Evolutionary conservation across 2,113 vertebrate species (phyloP), one percentile per base, ranked within the genome.

Genomic region (Callithrix jacchus): DNA sequence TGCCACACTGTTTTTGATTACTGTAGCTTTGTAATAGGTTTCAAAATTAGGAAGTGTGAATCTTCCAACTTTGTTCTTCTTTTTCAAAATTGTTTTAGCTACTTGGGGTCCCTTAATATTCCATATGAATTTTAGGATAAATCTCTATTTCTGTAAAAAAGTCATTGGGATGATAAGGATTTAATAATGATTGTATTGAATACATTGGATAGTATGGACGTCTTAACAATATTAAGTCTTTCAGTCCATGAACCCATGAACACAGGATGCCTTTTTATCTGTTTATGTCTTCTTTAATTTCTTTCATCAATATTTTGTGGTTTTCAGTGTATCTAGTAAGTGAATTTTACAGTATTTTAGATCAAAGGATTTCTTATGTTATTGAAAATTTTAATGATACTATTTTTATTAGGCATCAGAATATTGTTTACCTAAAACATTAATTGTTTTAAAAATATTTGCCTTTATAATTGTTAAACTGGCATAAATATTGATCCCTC

Each of bases 271-370:
- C 37, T 86, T 93, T 92, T 12, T 37, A 92, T 81, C 77, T 71
- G 30, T 89, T 84, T 93, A 35, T 71, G 1, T 96, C 13, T 25
- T 71, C 25, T 89, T 92, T 79, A 80, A 11, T 77, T 83, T 95
- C n/a, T 45, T 92, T 77, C 35, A 58, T 42, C 58, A 88, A 13
- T 73, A 4, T 89, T 93, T 85, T 77, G 3, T 85, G 85, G n/a
- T 85, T 93, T 95, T 79, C 35, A 86, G 13, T 86, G 8, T 90
- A 76, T 25, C 99, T 99, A 86, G 99, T 99, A 97, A 99, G 98
- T 98, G 91, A 47, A 61, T 95, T 64, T 93, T 52, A 56, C 96
- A 95, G 76, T 70, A 94, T 1, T n/a, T 94, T 76, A 30, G 20
- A 81, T 93, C 35, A 30, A 40, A 87, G 8, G 21, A 85, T 21